Conservation (phyloP, 2,888 invertebrate species). For the Sabellastarte sp. region DNA sequence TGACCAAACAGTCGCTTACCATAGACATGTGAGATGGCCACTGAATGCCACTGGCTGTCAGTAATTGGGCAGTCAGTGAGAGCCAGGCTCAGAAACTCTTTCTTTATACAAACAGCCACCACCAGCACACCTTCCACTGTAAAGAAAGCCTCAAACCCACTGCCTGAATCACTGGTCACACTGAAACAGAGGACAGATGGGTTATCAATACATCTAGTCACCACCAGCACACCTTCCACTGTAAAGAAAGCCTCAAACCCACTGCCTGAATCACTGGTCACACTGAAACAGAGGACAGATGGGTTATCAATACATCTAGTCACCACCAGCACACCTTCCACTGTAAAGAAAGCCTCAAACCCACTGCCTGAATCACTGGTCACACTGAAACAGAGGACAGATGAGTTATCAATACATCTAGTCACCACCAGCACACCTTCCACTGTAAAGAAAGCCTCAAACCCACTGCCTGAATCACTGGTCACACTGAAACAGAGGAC, state of each 20-base stretch:
- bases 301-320: slow-evolving; percentile 65
- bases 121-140: slow-evolving; percentile 64
- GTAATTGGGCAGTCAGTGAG: slow-evolving; percentile 59
- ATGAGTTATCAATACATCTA: slow-evolving; percentile 64
- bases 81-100: slow-evolving; percentile 65
- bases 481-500: too few relatives aligned
- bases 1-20: slow-evolving; percentile 65
- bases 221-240: slow-evolving; percentile 63
- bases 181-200: too few relatives aligned
- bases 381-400: too few relatives aligned
- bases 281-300: too few relatives aligned
- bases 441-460: slow-evolving; percentile 66
- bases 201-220: slow-evolving; percentile 65
- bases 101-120: slow-evolving; percentile 64
- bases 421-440: slow-evolving; percentile 65
- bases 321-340: slow-evolving; percentile 64
- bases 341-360: slow-evolving; percentile 66
- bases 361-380: slow-evolving; percentile 60
- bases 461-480: slow-evolving; percentile 61
- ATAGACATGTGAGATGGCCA: slow-evolving; percentile 62
- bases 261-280: slow-evolving; percentile 52
- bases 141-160: slow-evolving; percentile 67
- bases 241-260: slow-evolving; percentile 68
- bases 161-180: slow-evolving; percentile 48
- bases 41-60: slow-evolving; percentile 65